Evolutionary conservation across 2,888 invertebrate species (phyloP), one percentile per base, ranked within the genome.

Genomic region (Rhopalosiphum nymphaeae): DNA sequence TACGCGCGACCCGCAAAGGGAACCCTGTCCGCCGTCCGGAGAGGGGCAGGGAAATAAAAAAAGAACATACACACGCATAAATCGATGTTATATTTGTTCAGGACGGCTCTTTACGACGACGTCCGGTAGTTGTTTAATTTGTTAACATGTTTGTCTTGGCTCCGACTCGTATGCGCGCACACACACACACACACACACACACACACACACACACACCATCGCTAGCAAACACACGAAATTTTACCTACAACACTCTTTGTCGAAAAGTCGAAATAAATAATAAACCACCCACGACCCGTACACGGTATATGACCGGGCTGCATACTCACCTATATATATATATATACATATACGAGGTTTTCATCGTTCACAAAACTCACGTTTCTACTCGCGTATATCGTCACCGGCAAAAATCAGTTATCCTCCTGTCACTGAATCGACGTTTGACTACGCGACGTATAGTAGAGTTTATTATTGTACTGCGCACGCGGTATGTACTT

Each of bases 121-220:
- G 94, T 94, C 94, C 94, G 94, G 94, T 94, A 94, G 94, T 94
- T 94, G 94, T 94, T 94, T 94, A 94, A 94, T 94, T 94, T 94
- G 94, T 94, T 94, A 94, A 94, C 94, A 91, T 94, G 94, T 94
- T 94, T 94, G 90, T 90, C 90, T 94, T 94, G 94, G 94, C 89
- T 90, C 90, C 57, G 78, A 56, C 89, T 57, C n/a, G 44, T 46
- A 57, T 36, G n/a, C 49, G 36, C 61, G 46, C 44, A 29, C 88
- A n/a, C 53, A 53, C 56, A 42, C 88, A 44, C 91, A 49, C 61
- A 46, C 44, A 46, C 88, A 53, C 53, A 53, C 42, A 26, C 88
- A 44, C 16, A 53, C 42, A 26, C 88, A 44, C 16, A 44, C 25
- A 16, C 10, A 85, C 44, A 7, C 3, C 26, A 16, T 5, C 2